phyloP scores from a whole-genome alignment of 1,140 invertebrate species.

The Lutraria rhynchaena region DNA sequence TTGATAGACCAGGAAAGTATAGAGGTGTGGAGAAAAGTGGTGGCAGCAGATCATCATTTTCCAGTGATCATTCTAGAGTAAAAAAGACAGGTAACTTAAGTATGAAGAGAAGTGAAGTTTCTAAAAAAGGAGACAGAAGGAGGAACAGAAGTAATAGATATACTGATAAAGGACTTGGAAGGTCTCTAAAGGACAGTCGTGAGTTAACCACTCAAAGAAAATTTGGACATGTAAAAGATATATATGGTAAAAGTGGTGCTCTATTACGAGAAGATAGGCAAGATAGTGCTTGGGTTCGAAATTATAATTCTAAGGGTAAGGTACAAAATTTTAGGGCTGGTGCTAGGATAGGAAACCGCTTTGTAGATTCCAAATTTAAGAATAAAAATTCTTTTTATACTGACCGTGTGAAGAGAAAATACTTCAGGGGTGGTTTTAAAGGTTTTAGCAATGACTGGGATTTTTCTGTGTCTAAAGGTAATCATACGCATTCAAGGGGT shows the following conservation, averaged over 20 bases:
- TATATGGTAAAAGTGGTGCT: constrained; percentile 4
- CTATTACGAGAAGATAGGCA: constrained; percentile 15
- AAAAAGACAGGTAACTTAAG: too few relatives aligned
- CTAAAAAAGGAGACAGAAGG: background rate
- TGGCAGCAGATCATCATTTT: background rate
- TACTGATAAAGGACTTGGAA: too few relatives aligned
- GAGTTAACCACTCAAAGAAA: too few relatives aligned
- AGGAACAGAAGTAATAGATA: background rate
- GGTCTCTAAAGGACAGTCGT: too few relatives aligned
- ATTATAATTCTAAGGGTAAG: background rate
- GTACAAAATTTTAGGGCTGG: background rate
- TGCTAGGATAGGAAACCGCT: background rate
- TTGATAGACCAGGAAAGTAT: background rate
- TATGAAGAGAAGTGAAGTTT: background rate
- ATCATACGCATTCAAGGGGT: background rate
- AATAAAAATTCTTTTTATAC: background rate
- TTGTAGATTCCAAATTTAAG: background rate
- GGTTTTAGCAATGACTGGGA: background rate
- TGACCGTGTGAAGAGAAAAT: constrained; percentile 44
- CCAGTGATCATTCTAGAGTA: too few relatives aligned
- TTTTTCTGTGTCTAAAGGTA: background rate
- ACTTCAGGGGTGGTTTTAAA: constrained; percentile 29
- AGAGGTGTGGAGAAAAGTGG: background rate
- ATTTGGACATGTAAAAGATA: background rate
- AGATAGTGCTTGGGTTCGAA: background rate